Conservation (phyloP, 92 coral and sea anemone genomes). For the Epizoanthus stellaris region DNA sequence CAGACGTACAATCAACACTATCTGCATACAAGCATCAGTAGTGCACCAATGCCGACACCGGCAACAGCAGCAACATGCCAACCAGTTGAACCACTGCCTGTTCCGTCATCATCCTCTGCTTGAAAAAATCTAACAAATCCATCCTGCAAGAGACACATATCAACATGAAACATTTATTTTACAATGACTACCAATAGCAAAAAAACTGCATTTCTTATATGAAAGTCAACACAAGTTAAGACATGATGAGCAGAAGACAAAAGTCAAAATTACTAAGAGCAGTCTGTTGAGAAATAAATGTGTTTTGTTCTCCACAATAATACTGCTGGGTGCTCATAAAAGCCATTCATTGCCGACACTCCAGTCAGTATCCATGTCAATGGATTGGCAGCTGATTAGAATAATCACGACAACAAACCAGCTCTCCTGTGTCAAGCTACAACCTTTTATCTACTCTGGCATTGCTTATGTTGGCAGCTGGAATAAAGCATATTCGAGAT, state of each 20-base stretch:
- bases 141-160: constrained; percentile 65
- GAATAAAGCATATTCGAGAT: no score
- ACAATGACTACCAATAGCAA: not conserved
- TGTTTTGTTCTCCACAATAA: no score
- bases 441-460: no score
- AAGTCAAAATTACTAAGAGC: not conserved
- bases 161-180: not conserved
- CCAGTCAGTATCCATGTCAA: not conserved
- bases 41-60: constrained; percentile 94
- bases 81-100: constrained; percentile 48
- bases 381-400: no score
- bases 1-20: constrained; percentile 19
- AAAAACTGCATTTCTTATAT: not conserved
- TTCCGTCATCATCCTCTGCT: constrained; percentile 48
- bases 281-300: no score
- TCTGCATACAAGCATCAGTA: constrained; percentile 87
- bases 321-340: not conserved
- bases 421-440: no score
- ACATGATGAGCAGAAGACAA: not conserved
- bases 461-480: no score
- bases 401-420: no score
- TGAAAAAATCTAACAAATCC: constrained; percentile 86
- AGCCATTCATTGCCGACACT: not conserved
- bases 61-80: constrained; percentile 93
- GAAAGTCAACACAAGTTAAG: not conserved